Evolutionary conservation across 2,113 vertebrate species (phyloP).

Genomic region (Pterocles gutturalis): DNA sequence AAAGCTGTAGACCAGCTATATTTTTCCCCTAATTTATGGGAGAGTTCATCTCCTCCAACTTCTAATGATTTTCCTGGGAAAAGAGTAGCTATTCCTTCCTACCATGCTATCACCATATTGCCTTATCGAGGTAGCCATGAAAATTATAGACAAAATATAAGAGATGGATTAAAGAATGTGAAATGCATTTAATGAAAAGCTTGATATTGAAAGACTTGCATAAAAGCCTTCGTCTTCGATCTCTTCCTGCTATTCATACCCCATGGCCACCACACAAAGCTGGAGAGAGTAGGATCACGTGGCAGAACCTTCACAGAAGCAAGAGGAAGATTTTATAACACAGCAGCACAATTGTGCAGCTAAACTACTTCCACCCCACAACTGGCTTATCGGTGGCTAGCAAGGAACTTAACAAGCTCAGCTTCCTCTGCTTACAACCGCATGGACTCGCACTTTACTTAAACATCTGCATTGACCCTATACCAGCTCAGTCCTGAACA

Average conservation of each 20-base stretch:
- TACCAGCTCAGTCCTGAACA: not conserved
- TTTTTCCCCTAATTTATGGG: not conserved
- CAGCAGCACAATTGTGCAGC: not conserved
- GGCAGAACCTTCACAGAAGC: not conserved
- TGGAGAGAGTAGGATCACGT: not conserved
- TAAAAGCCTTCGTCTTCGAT: not conserved
- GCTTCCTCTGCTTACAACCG: not conserved
- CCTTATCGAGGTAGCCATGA: not conserved
- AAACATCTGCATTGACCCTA: not conserved
- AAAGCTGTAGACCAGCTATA: not conserved
- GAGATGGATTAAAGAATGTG: not conserved
- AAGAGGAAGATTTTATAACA: not conserved
- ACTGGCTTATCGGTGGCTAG: not conserved
- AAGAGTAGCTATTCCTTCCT: not conserved
- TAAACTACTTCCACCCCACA: not conserved
- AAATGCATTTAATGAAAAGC: not conserved
- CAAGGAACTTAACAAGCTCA: not conserved
- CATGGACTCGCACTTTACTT: rapidly evolving
- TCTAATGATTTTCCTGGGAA: not conserved
- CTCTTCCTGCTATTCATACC: not conserved
- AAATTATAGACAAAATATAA: not conserved
- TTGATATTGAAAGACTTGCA: not conserved
- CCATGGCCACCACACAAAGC: not conserved
- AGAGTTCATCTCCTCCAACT: not conserved
- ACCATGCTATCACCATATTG: not conserved